phyloP scores from a whole-genome alignment of 2,888 invertebrate genomes.

The Parochlus steinenii region DNA sequence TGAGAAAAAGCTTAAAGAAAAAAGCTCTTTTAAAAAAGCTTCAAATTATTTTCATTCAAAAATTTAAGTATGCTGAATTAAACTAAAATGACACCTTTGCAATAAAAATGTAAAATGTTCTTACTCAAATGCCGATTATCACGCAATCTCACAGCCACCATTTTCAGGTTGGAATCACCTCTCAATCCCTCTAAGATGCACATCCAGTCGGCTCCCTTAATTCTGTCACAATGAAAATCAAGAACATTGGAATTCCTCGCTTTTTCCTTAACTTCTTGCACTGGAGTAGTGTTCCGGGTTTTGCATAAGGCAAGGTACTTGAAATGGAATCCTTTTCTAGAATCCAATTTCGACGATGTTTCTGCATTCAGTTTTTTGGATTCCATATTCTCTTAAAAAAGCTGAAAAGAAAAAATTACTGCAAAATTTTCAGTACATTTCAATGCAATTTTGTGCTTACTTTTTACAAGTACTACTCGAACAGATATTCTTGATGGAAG shows the following conservation, averaged over 20 bases:
- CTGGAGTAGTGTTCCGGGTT: slow-evolving; percentile 24
- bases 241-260: slow-evolving; percentile 34
- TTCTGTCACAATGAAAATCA: slow-evolving; percentile 58
- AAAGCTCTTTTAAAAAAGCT: neutral
- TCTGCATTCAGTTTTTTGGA: no score
- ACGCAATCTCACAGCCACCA: slow-evolving; percentile 47
- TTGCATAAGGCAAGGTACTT: slow-evolving; percentile 29
- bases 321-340: slow-evolving; percentile 26
- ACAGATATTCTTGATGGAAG: no score
- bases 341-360: no score
- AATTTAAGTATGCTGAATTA: no score
- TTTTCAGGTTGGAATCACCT: slow-evolving; percentile 52
- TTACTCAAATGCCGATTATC: slow-evolving; percentile 23
- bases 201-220: slow-evolving; percentile 60
- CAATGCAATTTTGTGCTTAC: no score
- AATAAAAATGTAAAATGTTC: no score
- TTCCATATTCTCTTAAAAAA: no score
- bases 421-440: no score
- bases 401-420: no score
- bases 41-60: neutral
- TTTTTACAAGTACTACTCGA: no score
- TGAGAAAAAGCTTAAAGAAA: neutral
- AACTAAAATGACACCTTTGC: no score
- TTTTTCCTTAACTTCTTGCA: slow-evolving; percentile 23
- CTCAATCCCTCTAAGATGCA: slow-evolving; percentile 55